Evolutionary conservation across 2,888 invertebrate species (phyloP).

Genomic region (Digitonthophagus gazella): DNA sequence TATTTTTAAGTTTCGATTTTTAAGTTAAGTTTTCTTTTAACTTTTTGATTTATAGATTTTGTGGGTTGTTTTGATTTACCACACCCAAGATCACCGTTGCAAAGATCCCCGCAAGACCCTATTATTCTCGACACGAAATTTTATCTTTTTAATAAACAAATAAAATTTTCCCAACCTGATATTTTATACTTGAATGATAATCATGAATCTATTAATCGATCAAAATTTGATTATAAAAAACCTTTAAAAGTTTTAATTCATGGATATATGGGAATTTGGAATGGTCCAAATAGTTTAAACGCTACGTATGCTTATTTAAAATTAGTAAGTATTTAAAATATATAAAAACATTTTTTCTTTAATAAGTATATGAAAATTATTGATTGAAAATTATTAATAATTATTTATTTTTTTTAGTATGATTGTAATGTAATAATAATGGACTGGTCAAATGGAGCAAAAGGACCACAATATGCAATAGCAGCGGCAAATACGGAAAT

Average conservation of each 20-base stretch:
- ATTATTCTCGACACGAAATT: conserved; percentile 56
- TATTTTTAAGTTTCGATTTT: background rate
- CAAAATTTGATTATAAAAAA: conserved; percentile 51
- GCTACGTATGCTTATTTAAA: conserved; percentile 53
- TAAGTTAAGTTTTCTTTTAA: background rate
- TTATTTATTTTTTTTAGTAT: conserved; percentile 46
- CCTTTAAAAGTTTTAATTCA: conserved; percentile 57
- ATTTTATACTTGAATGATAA: conserved; percentile 53
- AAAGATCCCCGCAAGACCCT: conserved; percentile 58
- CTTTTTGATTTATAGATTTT: conserved; percentile 48
- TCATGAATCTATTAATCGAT: conserved; percentile 49
- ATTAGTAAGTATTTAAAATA: conserved; percentile 48
- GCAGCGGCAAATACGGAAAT: conserved; percentile 63
- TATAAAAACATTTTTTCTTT: background rate
- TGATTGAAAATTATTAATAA: too few species aligned
- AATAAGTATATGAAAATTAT: too few species aligned
- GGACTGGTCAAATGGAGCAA: conserved; percentile 60
- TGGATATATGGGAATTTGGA: conserved; percentile 59
- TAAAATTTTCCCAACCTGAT: conserved; percentile 48
- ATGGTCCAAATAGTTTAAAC: conserved; percentile 51
- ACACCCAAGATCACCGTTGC: conserved; percentile 53
- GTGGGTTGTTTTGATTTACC: conserved; percentile 59
- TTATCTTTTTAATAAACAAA: conserved; percentile 52
- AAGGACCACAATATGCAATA: conserved; percentile 55
- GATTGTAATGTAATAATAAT: conserved; percentile 56